Base-by-base conservation (phyloP, 2,113 vertebrate species). In the Ellobius talpinus region DNA sequence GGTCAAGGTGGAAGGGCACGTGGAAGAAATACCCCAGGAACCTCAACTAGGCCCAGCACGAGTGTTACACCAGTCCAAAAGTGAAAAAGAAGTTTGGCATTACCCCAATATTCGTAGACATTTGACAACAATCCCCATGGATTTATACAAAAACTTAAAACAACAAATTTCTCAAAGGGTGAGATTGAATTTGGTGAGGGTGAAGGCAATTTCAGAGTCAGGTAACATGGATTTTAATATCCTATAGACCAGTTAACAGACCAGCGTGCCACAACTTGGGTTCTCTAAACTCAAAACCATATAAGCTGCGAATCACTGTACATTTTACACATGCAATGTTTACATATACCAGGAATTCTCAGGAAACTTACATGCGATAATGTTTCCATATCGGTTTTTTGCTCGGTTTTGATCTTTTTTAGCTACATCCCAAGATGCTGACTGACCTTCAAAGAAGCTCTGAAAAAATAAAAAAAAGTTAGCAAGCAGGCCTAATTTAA, bases 391-490 rank as follows among this genome's bases (percentile, higher is more conserved):
- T 98, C 99, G 99, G 98, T 99, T 99, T 99, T 99, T 99, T 98
- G 99, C 99, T 98, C 99, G 99, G 97, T 99, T 99, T 99, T 99
- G 99, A 97, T 99, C 99, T 98, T 99, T 99, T 98, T 99, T 99
- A 98, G 99, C 99, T 97, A 99, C 99, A 97, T 99, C 99, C 99
- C 99, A 99, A 97, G 99, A 99, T 98, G 99, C 99, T 96, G 99
- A 99, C 98, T 99, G 99, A 95, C 99, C 99, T 99, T 99, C 99
- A 98, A 99, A 99, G 98, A 99, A 99, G 98, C 99, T 99, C 99
- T 99, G 98, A 58, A 21, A 98, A 36, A 45, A 98, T n/a, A n/a
- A 98, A 98, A 97, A 98, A 98, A 98, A 96, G 95, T 21, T 47
- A 90, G 89, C 19, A 97, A 90, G 68, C 24, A 93, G 50, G 73